A percentile compares a stretch with the other conserved stretches of the same genome.
These are phyloP conservation scores for Schizaphis graminum DNA, from an alignment of 2,888 invertebrate genomes.

Conservation along the genomic window DNA sequence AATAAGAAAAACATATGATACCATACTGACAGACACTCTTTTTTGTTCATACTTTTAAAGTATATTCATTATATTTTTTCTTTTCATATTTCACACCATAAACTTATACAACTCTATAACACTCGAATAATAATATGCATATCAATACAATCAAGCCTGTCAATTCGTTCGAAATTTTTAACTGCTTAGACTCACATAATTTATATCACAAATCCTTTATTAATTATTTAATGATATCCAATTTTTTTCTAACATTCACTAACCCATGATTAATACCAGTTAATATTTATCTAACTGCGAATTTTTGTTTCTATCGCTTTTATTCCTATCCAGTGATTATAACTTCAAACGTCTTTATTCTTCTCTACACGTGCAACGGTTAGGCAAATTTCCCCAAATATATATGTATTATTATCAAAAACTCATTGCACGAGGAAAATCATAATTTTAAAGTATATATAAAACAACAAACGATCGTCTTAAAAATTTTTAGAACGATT, in stretches of 20 bases:
- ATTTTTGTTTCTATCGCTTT: not conserved
- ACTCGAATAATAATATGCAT: not conserved
- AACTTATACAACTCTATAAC: not conserved
- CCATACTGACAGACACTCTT: not conserved
- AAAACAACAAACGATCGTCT: slow-evolving; percentile 16
- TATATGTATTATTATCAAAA: not conserved
- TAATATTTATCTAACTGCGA: not conserved
- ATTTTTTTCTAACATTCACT: not conserved
- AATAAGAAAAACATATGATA: not conserved
- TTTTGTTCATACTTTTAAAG: not conserved
- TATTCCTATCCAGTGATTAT: not conserved
- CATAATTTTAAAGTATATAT: slow-evolving; percentile 38
- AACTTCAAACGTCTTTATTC: not conserved
- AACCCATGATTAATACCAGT: not conserved
- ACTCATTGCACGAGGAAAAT: not conserved
- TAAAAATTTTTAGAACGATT: not conserved
- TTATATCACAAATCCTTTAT: not conserved
- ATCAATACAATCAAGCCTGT: not conserved
- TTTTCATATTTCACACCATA: not conserved
- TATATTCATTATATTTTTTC: not conserved
- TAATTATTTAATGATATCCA: not conserved
- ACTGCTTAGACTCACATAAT: not conserved
- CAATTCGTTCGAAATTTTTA: not conserved
- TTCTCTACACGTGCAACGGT: not conserved
- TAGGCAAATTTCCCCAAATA: not conserved